Base-by-base conservation (phyloP, 2,797 vertebrate species). In the Hozukius guyotensis region DNA sequence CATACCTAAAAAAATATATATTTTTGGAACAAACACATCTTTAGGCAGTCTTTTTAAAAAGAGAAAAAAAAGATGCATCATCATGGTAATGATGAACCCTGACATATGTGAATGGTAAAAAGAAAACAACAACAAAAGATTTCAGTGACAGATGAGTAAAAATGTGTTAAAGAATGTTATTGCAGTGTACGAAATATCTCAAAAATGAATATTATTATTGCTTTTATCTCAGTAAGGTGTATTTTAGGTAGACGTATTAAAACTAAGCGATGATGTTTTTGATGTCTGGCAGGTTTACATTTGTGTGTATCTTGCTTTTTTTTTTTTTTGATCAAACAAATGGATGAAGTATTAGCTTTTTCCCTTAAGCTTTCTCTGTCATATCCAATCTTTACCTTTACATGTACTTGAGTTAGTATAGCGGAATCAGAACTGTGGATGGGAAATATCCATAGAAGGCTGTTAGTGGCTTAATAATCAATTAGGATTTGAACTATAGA, bases 141-240 rank as follows among this genome's bases (percentile, higher is more conserved):
- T 85, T 93, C 91, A 89, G 89, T 84, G 89, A 90, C 88, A 87
- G 90, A 90, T 89, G 89, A 88, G 86, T 81, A 84, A 87, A 86
- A 87, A 88, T 80, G 85, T 92, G 83, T 94, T 94, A 72, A 93
- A 93, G 92, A 95, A 94, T 96, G 93, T 96, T 95, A 93, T 96
- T 96, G 96, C 95, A 95, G 96, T 96, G 96, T 96, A 95, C 93
- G 94, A 96, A 95, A 95, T 95, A 95, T 94, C 94, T 94, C 92
- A 92, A 89, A 94, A 93, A 94, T 88, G 88, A 94, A 93, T 94
- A 95, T 94, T 93, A 94, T 93, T 94, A 92, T 95, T 94, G 93
- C 94, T 95, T 96, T 93, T 94, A 94, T 96, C 94, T 95, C 93
- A 93, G 92, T 95, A 94, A 93, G 91, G 88, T 94, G 91, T 96